Conservation (phyloP, 1,140 invertebrate genomes). For the Drosophila erecta region DNA sequence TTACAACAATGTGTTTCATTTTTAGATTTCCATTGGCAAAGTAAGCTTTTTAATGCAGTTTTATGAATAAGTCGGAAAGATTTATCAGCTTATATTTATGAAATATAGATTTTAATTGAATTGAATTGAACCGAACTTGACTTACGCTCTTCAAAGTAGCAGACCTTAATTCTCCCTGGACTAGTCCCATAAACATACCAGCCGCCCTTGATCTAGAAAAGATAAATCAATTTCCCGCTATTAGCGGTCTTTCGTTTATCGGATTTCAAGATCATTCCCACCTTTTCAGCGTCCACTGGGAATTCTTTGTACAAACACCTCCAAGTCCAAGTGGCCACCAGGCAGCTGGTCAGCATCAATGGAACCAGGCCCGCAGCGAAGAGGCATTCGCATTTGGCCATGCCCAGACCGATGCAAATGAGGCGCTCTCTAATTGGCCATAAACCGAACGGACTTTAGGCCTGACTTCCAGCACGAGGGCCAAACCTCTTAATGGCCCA, state of each 20-base stretch:
- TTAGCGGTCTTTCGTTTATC: not conserved
- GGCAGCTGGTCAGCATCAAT: constrained; percentile 14
- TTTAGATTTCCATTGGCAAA: too few species aligned
- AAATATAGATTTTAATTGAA: too few species aligned
- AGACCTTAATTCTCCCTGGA: constrained; percentile 19
- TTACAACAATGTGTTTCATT: too few species aligned
- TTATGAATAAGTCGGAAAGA: too few species aligned
- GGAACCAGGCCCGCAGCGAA: constrained; percentile 6
- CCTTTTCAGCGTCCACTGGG: constrained; percentile 51
- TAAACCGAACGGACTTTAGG: constrained; percentile 46
- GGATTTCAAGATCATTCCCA: constrained; percentile 34
- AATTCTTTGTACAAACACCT: constrained; percentile 60
- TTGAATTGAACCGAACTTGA: not conserved
- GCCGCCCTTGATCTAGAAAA: constrained; percentile 51
- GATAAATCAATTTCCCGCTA: not conserved
- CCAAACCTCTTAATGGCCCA: constrained; percentile 43
- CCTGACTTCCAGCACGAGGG: constrained; percentile 11
- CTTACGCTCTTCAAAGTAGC: constrained; percentile 51
- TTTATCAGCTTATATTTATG: too few species aligned
- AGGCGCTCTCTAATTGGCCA: constrained; percentile 52
- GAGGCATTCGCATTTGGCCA: constrained; percentile 41
- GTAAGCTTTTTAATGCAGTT: too few species aligned
- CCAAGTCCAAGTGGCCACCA: constrained; percentile 30
- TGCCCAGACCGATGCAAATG: constrained; percentile 62
- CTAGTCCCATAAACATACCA: constrained; percentile 61